A percentile compares a stretch with the other conserved stretches of the same genome.
Evolutionary conservation across 2,888 invertebrate species (phyloP).

Genomic region (Ophioninae sp.): DNA sequence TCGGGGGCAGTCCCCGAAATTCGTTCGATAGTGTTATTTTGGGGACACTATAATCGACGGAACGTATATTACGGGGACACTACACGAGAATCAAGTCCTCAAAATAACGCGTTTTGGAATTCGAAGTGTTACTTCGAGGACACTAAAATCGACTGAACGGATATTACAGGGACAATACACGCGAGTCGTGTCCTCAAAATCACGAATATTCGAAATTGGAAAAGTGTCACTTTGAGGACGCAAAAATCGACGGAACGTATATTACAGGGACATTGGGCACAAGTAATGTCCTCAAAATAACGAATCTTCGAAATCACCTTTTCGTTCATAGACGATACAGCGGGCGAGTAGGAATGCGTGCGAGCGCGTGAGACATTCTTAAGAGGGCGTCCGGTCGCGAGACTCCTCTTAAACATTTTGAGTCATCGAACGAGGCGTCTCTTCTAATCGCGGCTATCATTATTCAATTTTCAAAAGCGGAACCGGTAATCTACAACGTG

Average conservation of each 20-base stretch:
- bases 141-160: too few relatives aligned
- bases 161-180: too few relatives aligned
- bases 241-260: background rate
- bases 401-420: conserved; percentile 60
- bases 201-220: too few relatives aligned
- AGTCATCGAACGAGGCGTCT: conserved; percentile 56
- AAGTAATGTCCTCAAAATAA: background rate
- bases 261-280: background rate
- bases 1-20: too few relatives aligned
- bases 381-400: conserved; percentile 14
- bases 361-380: background rate
- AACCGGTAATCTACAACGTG: conserved; percentile 43
- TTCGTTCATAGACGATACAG: background rate
- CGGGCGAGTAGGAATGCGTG: background rate
- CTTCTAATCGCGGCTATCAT: conserved; percentile 44
- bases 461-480: conserved; percentile 55
- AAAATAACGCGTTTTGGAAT: background rate
- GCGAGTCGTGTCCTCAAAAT: too few relatives aligned
- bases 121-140: background rate
- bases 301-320: background rate
- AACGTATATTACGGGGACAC: background rate
- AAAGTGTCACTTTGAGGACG: background rate
- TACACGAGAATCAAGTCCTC: background rate
- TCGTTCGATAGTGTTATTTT: background rate
- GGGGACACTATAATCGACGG: too few relatives aligned